phyloP scores from a whole-genome alignment of 2,797 vertebrate genomes.

The Thaleichthys pacificus region DNA sequence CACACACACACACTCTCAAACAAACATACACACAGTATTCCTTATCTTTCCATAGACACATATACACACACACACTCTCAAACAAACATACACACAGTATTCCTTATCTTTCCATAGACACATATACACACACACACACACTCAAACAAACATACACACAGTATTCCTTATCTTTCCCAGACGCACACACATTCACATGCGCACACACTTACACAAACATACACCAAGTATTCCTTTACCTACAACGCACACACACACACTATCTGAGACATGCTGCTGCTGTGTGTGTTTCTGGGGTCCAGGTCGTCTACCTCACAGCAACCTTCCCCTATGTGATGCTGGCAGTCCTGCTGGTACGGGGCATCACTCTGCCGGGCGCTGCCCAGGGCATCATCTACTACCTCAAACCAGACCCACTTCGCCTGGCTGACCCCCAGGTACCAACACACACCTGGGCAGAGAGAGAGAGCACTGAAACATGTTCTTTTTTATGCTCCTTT shows the following conservation, averaged over 20 bases:
- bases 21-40: neutral
- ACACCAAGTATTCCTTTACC: neutral
- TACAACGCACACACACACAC: neutral
- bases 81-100: neutral
- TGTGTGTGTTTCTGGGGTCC: neutral
- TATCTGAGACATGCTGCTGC: neutral
- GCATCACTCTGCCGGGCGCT: slow-evolving; percentile 85
- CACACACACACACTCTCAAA: neutral
- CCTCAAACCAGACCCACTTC: slow-evolving; percentile 73
- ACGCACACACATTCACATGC: neutral
- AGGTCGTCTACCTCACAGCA: slow-evolving; percentile 93
- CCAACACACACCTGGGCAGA: neutral
- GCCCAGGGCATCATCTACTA: slow-evolving; percentile 86
- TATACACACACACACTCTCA: neutral
- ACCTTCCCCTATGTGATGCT: slow-evolving; percentile 91
- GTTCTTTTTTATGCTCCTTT: no score
- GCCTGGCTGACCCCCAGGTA: slow-evolving; percentile 88
- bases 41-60: neutral
- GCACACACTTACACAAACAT: neutral
- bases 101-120: neutral
- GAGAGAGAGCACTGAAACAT: no score
- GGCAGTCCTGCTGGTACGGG: slow-evolving; percentile 83
- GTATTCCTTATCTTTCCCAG: no score
- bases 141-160: neutral
- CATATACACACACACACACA: neutral